Evolutionary conservation across 2,113 vertebrate species (phyloP).

Genomic region (Menidia beryllina): DNA sequence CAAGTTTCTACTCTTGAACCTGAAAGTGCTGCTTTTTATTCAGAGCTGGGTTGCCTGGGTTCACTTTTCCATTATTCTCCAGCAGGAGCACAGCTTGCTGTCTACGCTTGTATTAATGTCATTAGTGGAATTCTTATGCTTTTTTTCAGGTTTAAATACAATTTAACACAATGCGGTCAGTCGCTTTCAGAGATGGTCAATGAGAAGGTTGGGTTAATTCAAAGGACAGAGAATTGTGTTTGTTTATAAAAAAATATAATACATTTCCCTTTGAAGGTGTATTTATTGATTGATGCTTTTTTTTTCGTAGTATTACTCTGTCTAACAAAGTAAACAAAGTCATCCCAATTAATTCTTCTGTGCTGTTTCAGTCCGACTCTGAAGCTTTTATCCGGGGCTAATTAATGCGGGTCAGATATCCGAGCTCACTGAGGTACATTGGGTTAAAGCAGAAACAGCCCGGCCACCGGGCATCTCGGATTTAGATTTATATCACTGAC

Average conservation of each 20-base stretch:
- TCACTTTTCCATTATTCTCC: constrained; percentile 15
- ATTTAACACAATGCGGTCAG: constrained; percentile 34
- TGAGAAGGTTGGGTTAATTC: background rate
- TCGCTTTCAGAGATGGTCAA: background rate
- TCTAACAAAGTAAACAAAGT: constrained; percentile 9
- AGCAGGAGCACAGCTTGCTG: constrained; percentile 19
- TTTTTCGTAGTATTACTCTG: background rate
- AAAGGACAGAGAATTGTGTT: background rate
- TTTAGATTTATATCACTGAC: constrained; percentile 68
- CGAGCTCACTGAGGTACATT: constrained; percentile 27
- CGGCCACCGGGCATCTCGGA: constrained; percentile 48
- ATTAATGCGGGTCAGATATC: constrained; percentile 57
- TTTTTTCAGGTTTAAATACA: constrained; percentile 28
- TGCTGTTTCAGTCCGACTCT: constrained; percentile 34
- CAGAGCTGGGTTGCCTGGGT: constrained; percentile 38
- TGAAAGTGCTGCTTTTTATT: constrained; percentile 41
- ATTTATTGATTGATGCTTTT: constrained; percentile 1
- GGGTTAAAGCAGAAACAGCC: constrained; percentile 49
- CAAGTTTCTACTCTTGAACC: constrained; percentile 39
- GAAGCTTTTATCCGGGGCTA: constrained; percentile 40
- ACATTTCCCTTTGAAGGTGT: background rate
- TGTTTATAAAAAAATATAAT: background rate
- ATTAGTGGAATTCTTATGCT: constrained; percentile 24
- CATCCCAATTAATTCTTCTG: constrained; percentile 34
- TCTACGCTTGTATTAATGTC: constrained; percentile 39